Base-by-base conservation (phyloP, 2,113 vertebrate genomes). In the Plecotus auritus region DNA sequence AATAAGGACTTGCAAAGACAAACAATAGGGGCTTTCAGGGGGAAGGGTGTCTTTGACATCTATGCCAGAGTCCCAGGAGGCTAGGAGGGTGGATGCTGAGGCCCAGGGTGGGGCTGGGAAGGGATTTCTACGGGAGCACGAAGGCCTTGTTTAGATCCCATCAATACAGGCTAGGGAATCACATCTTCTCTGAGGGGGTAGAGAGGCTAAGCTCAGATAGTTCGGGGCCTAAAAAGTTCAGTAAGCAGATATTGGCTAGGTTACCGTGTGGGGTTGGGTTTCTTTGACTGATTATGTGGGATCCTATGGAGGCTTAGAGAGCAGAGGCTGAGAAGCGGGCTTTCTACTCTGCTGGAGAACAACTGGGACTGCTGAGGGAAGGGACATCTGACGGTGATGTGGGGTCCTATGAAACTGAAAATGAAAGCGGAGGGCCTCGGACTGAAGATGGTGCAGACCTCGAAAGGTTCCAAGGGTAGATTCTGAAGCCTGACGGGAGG, bases 211-310 rank as follows among this genome's bases (percentile, higher is more conserved):
- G 66, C 20, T 56, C 78, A 93, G 47, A 84, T 7, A 61, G 10
- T 45, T 83, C 49, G 86, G 54, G 61, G 7, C 69, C 90, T 77
- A 47, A 85, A 93, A 93, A 82, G 28, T 32, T 91, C 61, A 88
- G 45, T 72, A 94, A 91, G 88, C 40, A 96, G 80, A 91, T 80
- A 61, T 23, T 76, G 70, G 42, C 94, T 88, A 93, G 72, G 35
- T 88, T 64, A 56, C 64, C 80, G 80, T 61, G 45, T 69, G 22
- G 76, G 45, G 22, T 66, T 93, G 56, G 45, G 70, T 91, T 95
- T 96, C 80, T 94, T 80, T 95, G 40, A 89, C 69, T 42, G 93
- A 89, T 91, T 76, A 76, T 61, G 32, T n/a, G 51, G 66, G 42
- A 94, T 8, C n/a, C 16, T 11, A 70, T 12, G 59, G 61, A 86